Conservation (phyloP, 2,113 vertebrate species). For the Varanus komodoensis region DNA sequence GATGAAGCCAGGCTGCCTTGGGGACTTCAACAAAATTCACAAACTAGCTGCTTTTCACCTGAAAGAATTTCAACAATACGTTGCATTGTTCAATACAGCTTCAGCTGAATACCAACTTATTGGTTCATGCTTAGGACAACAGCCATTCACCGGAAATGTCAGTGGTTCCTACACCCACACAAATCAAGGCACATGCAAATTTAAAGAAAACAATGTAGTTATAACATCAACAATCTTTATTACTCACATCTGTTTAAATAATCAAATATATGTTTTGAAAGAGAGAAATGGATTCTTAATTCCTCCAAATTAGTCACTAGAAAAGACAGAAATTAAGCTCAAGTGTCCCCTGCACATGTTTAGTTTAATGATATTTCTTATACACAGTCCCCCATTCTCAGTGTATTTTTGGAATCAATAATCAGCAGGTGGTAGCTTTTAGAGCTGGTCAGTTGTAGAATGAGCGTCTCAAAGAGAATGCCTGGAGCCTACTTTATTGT, state of each 20-base stretch:
- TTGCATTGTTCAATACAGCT: neutral
- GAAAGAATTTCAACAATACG: neutral
- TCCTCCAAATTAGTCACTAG: too few relatives aligned
- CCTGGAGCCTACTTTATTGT: neutral
- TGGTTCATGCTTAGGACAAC: conserved; percentile 3
- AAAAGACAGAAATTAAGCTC: neutral
- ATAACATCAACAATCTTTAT: neutral
- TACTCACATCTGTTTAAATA: neutral
- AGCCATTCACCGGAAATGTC: conserved; percentile 19
- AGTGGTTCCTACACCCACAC: conserved; percentile 24
- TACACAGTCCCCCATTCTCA: neutral
- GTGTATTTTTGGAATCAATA: neutral
- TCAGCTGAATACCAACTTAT: neutral
- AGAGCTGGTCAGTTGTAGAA: neutral
- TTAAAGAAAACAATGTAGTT: neutral
- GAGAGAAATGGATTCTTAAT: neutral
- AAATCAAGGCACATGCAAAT: conserved; percentile 15
- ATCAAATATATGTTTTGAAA: neutral
- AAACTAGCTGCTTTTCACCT: neutral
- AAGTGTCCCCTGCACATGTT: too few relatives aligned
- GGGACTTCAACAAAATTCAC: neutral
- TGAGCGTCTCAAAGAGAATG: neutral
- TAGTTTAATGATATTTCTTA: neutral
- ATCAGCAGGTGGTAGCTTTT: neutral
- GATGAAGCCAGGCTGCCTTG: conserved; percentile 12